These are phyloP conservation scores for Babylonia areolata DNA, from an alignment of 1,140 invertebrate genomes.

Conservation along the genomic window DNA sequence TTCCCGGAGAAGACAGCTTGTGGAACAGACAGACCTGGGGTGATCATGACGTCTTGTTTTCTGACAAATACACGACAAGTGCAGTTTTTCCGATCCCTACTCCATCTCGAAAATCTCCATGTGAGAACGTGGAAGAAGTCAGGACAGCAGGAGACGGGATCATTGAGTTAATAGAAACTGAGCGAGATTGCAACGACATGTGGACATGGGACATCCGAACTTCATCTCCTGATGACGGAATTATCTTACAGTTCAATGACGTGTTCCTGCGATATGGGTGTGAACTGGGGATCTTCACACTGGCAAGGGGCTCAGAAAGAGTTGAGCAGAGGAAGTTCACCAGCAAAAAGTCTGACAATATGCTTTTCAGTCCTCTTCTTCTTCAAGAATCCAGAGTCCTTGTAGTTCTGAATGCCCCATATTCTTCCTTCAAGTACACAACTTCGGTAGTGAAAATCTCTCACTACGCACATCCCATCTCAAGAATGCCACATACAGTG, in stretches of 20 bases:
- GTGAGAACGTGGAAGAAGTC: background rate
- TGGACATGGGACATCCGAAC: background rate
- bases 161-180: background rate
- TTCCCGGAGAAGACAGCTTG: too few relatives aligned
- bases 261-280: background rate
- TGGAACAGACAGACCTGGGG: too few relatives aligned
- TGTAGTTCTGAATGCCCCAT: background rate
- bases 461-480: background rate
- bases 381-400: background rate
- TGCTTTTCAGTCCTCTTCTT: background rate
- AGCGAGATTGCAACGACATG: background rate
- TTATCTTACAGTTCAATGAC: background rate
- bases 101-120: background rate
- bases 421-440: too few relatives aligned
- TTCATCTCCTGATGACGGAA: background rate
- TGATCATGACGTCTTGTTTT: too few relatives aligned
- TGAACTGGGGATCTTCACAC: background rate
- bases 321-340: background rate
- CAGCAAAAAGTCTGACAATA: background rate
- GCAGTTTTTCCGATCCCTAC: too few relatives aligned
- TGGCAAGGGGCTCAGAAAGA: background rate
- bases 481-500: background rate
- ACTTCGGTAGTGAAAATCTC: background rate
- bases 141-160: background rate
- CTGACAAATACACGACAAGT: too few relatives aligned